phyloP scores from a whole-genome alignment of 2,888 invertebrate species.

The Spicauda simplicius region DNA sequence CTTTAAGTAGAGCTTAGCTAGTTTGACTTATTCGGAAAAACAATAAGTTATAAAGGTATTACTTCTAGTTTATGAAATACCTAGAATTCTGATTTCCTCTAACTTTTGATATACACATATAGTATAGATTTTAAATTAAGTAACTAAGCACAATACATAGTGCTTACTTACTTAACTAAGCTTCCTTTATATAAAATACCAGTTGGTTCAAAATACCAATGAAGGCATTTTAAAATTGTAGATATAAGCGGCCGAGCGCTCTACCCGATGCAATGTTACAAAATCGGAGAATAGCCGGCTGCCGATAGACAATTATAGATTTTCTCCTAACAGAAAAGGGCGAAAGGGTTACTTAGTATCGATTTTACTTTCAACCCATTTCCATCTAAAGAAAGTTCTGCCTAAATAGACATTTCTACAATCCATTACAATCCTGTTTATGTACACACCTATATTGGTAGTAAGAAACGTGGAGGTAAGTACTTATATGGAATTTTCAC shows the following conservation, averaged over 20 bases:
- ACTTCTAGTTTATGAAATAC: too few species aligned
- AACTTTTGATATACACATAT: too few species aligned
- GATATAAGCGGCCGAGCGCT: not conserved
- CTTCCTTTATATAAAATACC: not conserved
- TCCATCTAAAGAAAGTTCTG: conserved; percentile 5
- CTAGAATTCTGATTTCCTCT: too few species aligned
- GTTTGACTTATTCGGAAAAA: not conserved
- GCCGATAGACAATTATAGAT: conserved; percentile 19
- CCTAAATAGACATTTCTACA: conserved; percentile 5
- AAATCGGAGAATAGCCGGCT: conserved; percentile 4
- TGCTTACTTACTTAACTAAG: too few species aligned
- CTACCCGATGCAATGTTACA: conserved; percentile 11
- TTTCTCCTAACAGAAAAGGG: conserved; percentile 19
- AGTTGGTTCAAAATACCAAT: conserved; percentile 1
- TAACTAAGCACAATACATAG: too few species aligned
- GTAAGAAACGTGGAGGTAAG: not conserved
- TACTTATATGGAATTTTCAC: conserved; percentile 15
- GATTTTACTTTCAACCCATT: conserved; percentile 15
- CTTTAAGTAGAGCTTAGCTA: not conserved
- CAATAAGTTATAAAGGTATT: too few species aligned
- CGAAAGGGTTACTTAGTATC: conserved; percentile 18
- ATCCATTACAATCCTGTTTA: not conserved
- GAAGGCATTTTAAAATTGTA: conserved; percentile 9
- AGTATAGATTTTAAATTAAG: too few species aligned
- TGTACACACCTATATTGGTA: not conserved